phyloP scores from a whole-genome alignment of 2,888 invertebrate genomes.

The Synanthedon tipuliformis region DNA sequence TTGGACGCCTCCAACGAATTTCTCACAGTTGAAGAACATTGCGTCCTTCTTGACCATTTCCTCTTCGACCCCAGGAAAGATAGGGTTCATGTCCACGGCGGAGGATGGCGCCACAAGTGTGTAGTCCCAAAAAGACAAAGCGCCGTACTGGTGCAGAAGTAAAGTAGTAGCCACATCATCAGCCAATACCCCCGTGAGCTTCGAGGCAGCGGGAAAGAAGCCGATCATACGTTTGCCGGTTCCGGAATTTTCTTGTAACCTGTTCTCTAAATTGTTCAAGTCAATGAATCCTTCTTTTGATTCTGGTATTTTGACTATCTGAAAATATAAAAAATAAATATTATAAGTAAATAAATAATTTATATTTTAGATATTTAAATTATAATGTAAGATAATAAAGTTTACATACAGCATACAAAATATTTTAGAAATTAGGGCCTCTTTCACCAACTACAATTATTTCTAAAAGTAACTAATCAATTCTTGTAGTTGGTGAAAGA shows the following conservation, averaged over 20 bases:
- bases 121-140: slow-evolving; percentile 91
- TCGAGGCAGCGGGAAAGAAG: slow-evolving; percentile 88
- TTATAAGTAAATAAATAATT: too few relatives aligned
- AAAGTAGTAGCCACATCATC: slow-evolving; percentile 86
- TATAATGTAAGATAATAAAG: too few relatives aligned
- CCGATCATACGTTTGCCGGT: slow-evolving; percentile 80
- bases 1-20: slow-evolving; percentile 90
- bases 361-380: too few relatives aligned
- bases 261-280: slow-evolving; percentile 78
- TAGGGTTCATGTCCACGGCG: slow-evolving; percentile 87
- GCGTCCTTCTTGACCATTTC: slow-evolving; percentile 87
- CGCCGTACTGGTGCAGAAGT: slow-evolving; percentile 83
- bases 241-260: slow-evolving; percentile 73
- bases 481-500: too few relatives aligned
- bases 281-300: slow-evolving; percentile 84
- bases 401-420: too few relatives aligned
- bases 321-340: slow-evolving; percentile 15
- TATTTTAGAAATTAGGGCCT: too few relatives aligned
- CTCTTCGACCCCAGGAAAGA: slow-evolving; percentile 74
- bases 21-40: slow-evolving; percentile 89
- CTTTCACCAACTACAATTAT: too few relatives aligned
- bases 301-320: slow-evolving; percentile 85
- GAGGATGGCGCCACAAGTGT: slow-evolving; percentile 86
- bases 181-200: slow-evolving; percentile 87
- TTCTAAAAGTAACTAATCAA: too few relatives aligned